phyloP scores from a whole-genome alignment of 2,797 vertebrate species.

The Helicolenus hilgendorfi region DNA sequence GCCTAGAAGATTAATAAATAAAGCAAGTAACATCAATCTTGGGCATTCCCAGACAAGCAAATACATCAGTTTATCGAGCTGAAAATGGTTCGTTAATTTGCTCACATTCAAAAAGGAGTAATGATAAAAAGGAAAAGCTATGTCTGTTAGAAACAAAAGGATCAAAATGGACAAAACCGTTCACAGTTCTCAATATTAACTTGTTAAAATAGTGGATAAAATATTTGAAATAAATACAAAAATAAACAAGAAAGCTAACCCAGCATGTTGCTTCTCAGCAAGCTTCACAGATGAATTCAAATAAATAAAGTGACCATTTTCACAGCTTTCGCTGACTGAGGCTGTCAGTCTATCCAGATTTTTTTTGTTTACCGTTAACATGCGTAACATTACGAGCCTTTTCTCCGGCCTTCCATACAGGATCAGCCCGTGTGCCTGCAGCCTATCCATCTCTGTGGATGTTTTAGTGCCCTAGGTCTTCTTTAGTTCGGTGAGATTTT shows the following conservation, averaged over 20 bases:
- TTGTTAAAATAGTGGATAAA: constrained; percentile 71
- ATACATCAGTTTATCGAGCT: constrained; percentile 19
- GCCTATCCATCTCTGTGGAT: constrained; percentile 9
- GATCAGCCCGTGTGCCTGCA: constrained; percentile 8
- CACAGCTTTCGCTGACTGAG: constrained; percentile 70
- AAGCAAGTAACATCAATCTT: constrained; percentile 48
- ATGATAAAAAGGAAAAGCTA: constrained; percentile 28
- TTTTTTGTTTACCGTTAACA: constrained; percentile 17
- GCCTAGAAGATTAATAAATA: constrained; percentile 40
- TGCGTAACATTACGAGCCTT: constrained; percentile 43
- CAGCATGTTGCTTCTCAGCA: constrained; percentile 49
- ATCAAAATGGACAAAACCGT: constrained; percentile 54
- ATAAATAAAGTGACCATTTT: constrained; percentile 80
- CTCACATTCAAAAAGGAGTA: constrained; percentile 61
- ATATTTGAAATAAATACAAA: constrained; percentile 59
- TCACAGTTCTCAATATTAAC: constrained; percentile 68
- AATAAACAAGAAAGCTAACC: constrained; percentile 51
- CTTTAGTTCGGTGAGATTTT: constrained; percentile 41
- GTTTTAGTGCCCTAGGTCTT: constrained; percentile 30
- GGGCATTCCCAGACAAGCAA: constrained; percentile 44
- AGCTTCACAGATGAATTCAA: constrained; percentile 71
- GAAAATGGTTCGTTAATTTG: constrained; percentile 48
- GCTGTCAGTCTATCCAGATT: not conserved
- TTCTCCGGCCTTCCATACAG: constrained; percentile 9
- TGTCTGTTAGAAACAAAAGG: constrained; percentile 37